Conservation (phyloP, 2,113 vertebrate genomes). For the Isichthys henryi region DNA sequence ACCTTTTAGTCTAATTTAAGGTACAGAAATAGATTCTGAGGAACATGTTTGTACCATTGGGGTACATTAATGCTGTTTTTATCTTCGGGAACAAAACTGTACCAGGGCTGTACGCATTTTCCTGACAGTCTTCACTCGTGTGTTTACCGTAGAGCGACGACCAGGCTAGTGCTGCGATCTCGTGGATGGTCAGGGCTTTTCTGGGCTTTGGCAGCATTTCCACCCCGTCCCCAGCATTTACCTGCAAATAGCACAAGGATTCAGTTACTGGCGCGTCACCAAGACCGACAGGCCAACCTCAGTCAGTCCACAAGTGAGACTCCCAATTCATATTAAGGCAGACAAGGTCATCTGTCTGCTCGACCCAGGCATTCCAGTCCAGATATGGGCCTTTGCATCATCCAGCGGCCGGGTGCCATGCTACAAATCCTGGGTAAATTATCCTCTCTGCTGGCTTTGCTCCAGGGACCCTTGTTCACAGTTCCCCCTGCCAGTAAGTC, state of each 20-base stretch:
- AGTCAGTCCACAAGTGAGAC: background rate
- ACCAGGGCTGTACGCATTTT: background rate
- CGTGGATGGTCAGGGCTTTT: conserved; percentile 88
- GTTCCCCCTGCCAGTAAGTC: background rate
- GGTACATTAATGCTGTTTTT: background rate
- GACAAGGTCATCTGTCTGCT: background rate
- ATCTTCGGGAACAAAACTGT: background rate
- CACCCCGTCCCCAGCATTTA: conserved; percentile 86
- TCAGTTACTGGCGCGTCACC: background rate
- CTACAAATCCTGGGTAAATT: background rate
- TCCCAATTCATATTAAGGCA: background rate
- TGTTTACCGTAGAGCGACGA: conserved; percentile 84
- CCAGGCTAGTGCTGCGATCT: conserved; percentile 90
- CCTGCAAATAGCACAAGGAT: conserved; percentile 51
- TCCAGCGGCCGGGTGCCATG: background rate
- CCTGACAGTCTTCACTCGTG: background rate
- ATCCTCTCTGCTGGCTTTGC: background rate
- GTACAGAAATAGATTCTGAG: background rate
- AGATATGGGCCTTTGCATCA: background rate
- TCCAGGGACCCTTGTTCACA: background rate
- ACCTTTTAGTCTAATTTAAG: background rate
- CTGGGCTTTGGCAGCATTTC: conserved; percentile 97
- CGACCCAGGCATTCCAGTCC: background rate
- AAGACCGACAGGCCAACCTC: background rate
- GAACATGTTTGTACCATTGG: background rate